Conservation (phyloP, 92 coral and sea anemone genomes). For the Palythoa caribaeorum region DNA sequence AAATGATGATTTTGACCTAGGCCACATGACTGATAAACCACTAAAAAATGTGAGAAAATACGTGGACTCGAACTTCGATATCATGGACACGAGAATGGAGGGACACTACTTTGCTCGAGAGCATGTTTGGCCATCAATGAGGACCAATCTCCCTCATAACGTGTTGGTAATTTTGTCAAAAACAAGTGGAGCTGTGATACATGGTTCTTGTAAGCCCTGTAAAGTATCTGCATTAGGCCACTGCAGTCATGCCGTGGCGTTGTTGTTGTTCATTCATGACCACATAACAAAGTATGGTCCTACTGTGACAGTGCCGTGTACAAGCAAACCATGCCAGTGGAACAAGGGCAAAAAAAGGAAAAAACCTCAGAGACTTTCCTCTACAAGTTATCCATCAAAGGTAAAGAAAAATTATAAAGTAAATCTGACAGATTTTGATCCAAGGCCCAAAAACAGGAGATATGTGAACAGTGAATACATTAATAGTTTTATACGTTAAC, state of each 20-base stretch:
- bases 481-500: conserved; percentile 9
- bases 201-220: conserved; percentile 46
- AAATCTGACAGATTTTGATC: conserved; percentile 46
- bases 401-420: conserved; percentile 11
- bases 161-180: conserved; percentile 48
- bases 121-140: conserved; percentile 79
- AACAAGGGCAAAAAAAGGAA: conserved; percentile 55
- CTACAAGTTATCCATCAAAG: conserved; percentile 54
- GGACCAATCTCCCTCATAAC: conserved; percentile 53
- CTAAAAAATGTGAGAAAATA: conserved; percentile 67
- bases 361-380: conserved; percentile 52
- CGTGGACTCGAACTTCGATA: conserved; percentile 65
- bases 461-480: background rate
- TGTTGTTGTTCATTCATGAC: conserved; percentile 48
- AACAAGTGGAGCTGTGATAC: conserved; percentile 47
- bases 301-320: conserved; percentile 32
- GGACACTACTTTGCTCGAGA: conserved; percentile 63
- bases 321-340: conserved; percentile 50
- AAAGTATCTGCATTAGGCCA: conserved; percentile 44
- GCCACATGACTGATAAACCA: conserved; percentile 71
- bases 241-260: conserved; percentile 43
- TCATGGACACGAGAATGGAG: conserved; percentile 36
- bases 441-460: conserved; percentile 47
- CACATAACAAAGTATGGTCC: conserved; percentile 49
- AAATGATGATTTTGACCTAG: conserved; percentile 44